A percentile compares a stretch with the other conserved stretches of the same genome.
phyloP scores from a whole-genome alignment of 2,113 vertebrate genomes.

The Antechinus flavipes region DNA sequence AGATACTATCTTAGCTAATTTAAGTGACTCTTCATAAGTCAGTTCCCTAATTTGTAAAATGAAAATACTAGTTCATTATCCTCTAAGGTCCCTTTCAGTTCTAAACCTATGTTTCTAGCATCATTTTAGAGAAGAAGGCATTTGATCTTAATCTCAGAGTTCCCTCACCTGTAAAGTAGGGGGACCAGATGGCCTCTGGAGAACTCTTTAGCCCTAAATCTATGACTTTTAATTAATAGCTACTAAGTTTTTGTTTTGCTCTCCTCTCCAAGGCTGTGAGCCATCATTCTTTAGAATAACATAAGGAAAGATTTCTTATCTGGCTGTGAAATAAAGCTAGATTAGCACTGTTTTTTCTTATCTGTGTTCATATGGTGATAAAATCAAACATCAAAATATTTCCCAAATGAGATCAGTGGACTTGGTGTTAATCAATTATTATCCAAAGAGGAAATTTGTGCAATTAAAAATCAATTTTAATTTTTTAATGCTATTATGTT shows the following conservation, averaged over 20 bases:
- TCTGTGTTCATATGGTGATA: background rate
- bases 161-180: background rate
- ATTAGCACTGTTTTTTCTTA: background rate
- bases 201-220: background rate
- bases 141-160: background rate
- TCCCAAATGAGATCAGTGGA: conserved; percentile 51
- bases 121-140: background rate
- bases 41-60: background rate
- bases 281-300: background rate
- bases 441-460: conserved; percentile 57
- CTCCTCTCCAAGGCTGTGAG: background rate
- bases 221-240: background rate
- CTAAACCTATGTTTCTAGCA: background rate
- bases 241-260: conserved; percentile 2
- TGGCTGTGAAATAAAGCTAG: background rate
- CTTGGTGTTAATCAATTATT: conserved; percentile 4
- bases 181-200: background rate
- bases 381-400: conserved; percentile 10
- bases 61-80: background rate
- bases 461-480: conserved; percentile 72
- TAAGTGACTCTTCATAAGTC: background rate
- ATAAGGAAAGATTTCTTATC: background rate
- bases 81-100: background rate
- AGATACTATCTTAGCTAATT: background rate
- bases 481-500: conserved; percentile 68